A percentile compares a stretch with the other conserved stretches of the same genome.
Conservation (phyloP, 2,888 invertebrate species). For the Yponomeuta sedellus region DNA sequence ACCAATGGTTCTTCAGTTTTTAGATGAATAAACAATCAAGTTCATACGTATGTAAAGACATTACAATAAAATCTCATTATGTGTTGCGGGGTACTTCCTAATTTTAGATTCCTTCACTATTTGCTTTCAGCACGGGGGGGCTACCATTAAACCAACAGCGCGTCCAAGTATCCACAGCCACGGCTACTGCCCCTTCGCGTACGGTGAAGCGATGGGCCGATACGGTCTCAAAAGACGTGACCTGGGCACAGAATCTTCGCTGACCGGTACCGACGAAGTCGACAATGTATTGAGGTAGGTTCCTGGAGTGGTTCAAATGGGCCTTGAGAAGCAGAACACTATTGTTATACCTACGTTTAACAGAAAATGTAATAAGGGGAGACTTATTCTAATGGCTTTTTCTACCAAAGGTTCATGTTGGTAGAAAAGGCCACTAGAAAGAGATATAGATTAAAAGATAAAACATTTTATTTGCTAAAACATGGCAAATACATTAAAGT, state of each 20-base stretch:
- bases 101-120: not conserved
- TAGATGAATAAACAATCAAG: not conserved
- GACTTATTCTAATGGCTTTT: too few species aligned
- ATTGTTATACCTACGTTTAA: too few species aligned
- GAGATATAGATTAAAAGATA: too few species aligned
- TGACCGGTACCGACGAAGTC: conserved; percentile 42
- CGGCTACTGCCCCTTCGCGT: conserved; percentile 24
- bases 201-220: conserved; percentile 37
- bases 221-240: conserved; percentile 28
- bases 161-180: conserved; percentile 46
- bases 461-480: too few species aligned
- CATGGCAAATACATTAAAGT: too few species aligned
- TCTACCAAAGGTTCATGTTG: too few species aligned
- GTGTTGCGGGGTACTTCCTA: not conserved
- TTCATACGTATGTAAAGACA: not conserved
- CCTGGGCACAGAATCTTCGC: conserved; percentile 16
- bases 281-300: conserved; percentile 56
- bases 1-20: too few species aligned
- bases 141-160: conserved; percentile 40
- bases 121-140: conserved; percentile 30
- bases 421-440: too few species aligned
- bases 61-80: not conserved
- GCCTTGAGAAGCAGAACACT: too few species aligned
- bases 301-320: not conserved
- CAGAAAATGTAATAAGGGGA: too few species aligned